Evolutionary conservation across 2,797 vertebrate species (phyloP).

Genomic region (Dicrostonyx torquatus): DNA sequence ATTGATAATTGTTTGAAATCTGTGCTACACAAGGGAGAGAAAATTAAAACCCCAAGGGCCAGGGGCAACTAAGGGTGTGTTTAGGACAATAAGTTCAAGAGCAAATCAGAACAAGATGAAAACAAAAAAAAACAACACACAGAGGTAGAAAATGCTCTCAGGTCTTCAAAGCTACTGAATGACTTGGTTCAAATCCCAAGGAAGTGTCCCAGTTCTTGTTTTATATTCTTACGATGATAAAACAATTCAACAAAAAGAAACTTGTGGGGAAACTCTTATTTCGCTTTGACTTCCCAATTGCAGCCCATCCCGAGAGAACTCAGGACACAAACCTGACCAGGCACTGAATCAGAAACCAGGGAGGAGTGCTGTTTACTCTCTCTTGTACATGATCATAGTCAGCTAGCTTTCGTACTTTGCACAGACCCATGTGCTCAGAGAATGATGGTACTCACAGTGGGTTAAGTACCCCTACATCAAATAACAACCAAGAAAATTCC

Average conservation of each 20-base stretch:
- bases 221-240: neutral
- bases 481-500: neutral
- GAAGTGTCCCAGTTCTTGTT: neutral
- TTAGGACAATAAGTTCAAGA: neutral
- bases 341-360: neutral
- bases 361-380: neutral
- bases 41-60: slow-evolving; percentile 32
- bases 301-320: neutral
- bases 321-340: neutral
- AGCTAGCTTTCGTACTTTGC: neutral
- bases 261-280: neutral
- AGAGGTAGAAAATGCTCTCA: neutral
- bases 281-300: neutral
- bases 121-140: neutral
- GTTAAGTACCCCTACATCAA: neutral
- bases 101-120: neutral
- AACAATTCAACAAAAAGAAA: neutral
- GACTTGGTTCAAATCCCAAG: neutral
- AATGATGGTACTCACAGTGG: neutral
- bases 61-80: neutral
- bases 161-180: neutral
- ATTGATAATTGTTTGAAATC: slow-evolving; percentile 37
- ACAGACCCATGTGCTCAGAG: neutral
- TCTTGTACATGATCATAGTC: neutral
- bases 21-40: neutral